phyloP scores from a whole-genome alignment of 2,797 vertebrate species.

The Meriones psammophilus region DNA sequence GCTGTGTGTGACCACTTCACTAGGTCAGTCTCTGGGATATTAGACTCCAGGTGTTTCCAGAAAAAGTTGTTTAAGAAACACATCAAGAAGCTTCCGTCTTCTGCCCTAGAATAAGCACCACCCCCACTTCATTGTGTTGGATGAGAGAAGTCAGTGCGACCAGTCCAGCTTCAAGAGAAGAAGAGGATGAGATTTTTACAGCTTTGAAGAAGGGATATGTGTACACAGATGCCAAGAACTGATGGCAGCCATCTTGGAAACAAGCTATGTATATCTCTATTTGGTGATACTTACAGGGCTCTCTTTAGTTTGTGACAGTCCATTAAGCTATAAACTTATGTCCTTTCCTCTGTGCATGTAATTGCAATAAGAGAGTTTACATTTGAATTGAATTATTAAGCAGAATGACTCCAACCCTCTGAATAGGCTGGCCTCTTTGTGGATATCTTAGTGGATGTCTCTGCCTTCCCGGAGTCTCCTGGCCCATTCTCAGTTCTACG shows the following conservation, averaged over 20 bases:
- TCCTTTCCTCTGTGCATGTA: neutral
- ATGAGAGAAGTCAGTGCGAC: conserved; percentile 4
- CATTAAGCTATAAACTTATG: neutral
- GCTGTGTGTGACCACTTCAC: neutral
- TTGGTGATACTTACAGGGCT: neutral
- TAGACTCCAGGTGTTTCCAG: neutral
- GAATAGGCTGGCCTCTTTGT: neutral
- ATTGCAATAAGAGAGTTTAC: neutral
- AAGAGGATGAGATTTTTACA: neutral
- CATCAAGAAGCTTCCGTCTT: neutral
- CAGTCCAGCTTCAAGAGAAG: neutral
- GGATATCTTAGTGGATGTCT: fast-evolving
- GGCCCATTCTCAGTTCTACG: neutral
- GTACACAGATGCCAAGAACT: neutral
- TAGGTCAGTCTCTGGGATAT: neutral
- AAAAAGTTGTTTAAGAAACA: neutral
- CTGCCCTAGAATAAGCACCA: neutral
- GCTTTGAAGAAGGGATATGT: neutral
- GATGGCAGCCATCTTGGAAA: neutral
- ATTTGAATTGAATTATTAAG: neutral
- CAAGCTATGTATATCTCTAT: neutral
- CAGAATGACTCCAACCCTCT: neutral
- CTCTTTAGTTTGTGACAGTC: neutral
- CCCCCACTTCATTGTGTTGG: neutral
- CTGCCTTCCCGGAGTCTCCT: fast-evolving